Percentiles rank a stretch among this genome's conserved stretches.
Conservation (phyloP, 2,797 vertebrate genomes). For the Huso huso region DNA sequence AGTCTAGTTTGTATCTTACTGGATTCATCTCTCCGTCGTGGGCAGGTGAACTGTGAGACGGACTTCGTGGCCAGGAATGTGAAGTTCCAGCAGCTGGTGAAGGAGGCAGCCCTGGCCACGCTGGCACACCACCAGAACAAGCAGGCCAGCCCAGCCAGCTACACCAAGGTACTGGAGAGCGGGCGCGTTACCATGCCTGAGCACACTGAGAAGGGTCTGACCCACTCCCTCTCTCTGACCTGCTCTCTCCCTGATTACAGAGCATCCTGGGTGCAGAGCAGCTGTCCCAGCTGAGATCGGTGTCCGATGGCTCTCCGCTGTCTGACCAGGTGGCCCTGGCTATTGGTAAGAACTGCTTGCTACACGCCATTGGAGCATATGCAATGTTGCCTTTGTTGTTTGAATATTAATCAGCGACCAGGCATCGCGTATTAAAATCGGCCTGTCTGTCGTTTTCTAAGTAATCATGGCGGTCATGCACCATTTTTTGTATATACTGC, state of each 20-base stretch:
- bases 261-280: slow-evolving; percentile 58
- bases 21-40: neutral
- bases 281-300: slow-evolving; percentile 51
- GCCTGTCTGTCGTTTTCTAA: too few species aligned
- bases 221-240: neutral
- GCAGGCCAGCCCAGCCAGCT: slow-evolving; percentile 38
- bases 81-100: slow-evolving; percentile 79
- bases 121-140: slow-evolving; percentile 57
- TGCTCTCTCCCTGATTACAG: slow-evolving; percentile 41
- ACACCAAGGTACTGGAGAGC: slow-evolving; percentile 60
- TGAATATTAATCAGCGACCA: neutral
- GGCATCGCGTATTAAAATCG: too few species aligned
- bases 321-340: slow-evolving; percentile 69
- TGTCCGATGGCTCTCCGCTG: slow-evolving; percentile 51
- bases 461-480: too few species aligned
- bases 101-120: slow-evolving; percentile 61
- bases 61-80: slow-evolving; percentile 85
- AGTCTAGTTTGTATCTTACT: neutral
- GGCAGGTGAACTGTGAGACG: slow-evolving; percentile 86
- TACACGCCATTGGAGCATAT: neutral
- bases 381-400: neutral
- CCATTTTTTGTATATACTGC: neutral
- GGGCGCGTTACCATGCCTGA: neutral
- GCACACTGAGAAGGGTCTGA: neutral
- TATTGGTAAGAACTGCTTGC: slow-evolving; percentile 57